Evolutionary conservation across 2,797 vertebrate species (phyloP).

Genomic region (Galagoides demidoff): DNA sequence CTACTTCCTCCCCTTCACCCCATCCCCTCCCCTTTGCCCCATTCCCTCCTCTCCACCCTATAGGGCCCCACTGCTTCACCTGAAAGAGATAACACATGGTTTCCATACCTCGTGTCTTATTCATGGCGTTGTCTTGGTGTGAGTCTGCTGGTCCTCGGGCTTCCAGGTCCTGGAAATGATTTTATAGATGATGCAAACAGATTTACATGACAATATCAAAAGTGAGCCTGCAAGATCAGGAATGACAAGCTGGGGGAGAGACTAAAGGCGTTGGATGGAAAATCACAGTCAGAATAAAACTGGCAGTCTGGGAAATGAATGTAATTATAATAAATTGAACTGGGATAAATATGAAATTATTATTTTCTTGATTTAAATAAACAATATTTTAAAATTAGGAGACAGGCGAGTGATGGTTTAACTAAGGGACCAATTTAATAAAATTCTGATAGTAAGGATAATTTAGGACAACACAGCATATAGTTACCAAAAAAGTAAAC

Average conservation of each 20-base stretch:
- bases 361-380: conserved; percentile 6
- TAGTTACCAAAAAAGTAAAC: background rate
- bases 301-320: background rate
- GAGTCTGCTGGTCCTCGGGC: background rate
- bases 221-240: background rate
- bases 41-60: no score
- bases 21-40: no score
- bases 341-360: background rate
- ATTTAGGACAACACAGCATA: background rate
- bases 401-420: background rate
- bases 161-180: background rate
- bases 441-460: background rate
- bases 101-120: accelerated
- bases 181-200: background rate
- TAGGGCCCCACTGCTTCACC: background rate
- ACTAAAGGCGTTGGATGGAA: background rate
- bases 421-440: background rate
- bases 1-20: background rate
- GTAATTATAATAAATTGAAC: background rate
- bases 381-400: background rate
- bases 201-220: background rate
- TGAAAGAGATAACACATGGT: accelerated
- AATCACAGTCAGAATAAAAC: conserved; percentile 31
- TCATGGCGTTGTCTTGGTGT: background rate
- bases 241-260: background rate